A percentile compares a stretch with the other conserved stretches of the same genome.
Evolutionary conservation across 2,888 invertebrate species (phyloP).

Genomic region (Microplitis deprimator): DNA sequence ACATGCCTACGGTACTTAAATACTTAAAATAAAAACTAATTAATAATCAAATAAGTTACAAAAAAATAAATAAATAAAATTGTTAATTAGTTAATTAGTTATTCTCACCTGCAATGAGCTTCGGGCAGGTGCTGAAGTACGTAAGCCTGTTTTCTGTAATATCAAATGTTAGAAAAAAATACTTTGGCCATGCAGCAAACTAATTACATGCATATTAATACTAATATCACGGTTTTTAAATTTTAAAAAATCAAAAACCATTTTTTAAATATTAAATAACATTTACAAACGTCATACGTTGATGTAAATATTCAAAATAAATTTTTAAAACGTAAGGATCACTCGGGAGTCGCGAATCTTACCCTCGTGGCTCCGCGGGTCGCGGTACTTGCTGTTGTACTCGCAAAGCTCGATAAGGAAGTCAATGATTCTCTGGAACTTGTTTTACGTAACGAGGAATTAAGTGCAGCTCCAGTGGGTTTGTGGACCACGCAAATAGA

Average conservation of each 20-base stretch:
- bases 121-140: conserved; percentile 64
- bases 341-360: conserved; percentile 76
- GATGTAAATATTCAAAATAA: not conserved
- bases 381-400: conserved; percentile 62
- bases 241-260: not conserved
- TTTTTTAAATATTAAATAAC: not conserved
- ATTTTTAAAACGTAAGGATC: conserved; percentile 33
- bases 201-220: conserved; percentile 42
- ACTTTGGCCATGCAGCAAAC: conserved; percentile 31
- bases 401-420: conserved; percentile 71
- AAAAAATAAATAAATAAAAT: not conserved
- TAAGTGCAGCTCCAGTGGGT: conserved; percentile 76
- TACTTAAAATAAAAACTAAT: conserved; percentile 1
- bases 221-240: conserved; percentile 26
- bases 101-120: conserved; percentile 68
- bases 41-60: not conserved
- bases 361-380: conserved; percentile 80
- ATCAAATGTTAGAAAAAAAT: conserved; percentile 53
- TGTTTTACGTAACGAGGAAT: conserved; percentile 76
- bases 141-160: conserved; percentile 66
- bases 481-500: conserved; percentile 78
- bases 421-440: conserved; percentile 89
- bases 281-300: not conserved
- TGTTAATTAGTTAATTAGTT: conserved; percentile 43
- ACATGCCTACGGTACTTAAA: conserved; percentile 1